Conservation (phyloP, 2,113 vertebrate genomes). For the Trichechus manatus region DNA sequence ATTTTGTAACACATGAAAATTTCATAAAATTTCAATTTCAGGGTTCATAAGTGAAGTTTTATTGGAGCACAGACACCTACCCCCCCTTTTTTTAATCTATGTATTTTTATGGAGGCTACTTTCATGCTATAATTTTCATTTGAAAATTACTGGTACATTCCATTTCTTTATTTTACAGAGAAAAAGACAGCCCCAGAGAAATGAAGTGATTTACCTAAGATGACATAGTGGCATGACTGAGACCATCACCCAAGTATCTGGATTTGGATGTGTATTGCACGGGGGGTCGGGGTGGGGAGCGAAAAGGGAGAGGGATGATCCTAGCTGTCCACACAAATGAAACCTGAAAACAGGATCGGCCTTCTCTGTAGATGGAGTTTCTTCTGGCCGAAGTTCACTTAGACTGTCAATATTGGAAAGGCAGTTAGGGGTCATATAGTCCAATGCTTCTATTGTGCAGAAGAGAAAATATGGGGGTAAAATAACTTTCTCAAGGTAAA, state of each 20-base stretch:
- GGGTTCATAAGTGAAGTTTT: background rate
- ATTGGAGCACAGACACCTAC: background rate
- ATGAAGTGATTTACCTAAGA: background rate
- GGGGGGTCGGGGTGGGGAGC: background rate
- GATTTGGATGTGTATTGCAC: background rate
- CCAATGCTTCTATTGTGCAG: background rate
- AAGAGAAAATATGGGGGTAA: background rate
- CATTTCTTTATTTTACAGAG: background rate
- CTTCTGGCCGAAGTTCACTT: constrained; percentile 34
- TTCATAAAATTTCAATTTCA: constrained; percentile 23
- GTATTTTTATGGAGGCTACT: background rate
- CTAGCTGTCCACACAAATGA: background rate
- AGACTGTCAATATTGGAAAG: constrained; percentile 1
- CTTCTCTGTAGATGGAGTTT: background rate
- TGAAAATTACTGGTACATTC: background rate
- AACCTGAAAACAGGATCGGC: background rate
- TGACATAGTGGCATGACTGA: background rate
- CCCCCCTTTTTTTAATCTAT: background rate
- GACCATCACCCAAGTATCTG: background rate
- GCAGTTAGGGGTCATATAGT: background rate
- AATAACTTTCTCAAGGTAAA: constrained; percentile 2
- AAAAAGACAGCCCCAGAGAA: background rate
- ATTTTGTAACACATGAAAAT: background rate
- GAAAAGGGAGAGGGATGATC: background rate
- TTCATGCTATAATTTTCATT: background rate